Conservation (phyloP, 2,797 vertebrate genomes). For the Danio kyathit region DNA sequence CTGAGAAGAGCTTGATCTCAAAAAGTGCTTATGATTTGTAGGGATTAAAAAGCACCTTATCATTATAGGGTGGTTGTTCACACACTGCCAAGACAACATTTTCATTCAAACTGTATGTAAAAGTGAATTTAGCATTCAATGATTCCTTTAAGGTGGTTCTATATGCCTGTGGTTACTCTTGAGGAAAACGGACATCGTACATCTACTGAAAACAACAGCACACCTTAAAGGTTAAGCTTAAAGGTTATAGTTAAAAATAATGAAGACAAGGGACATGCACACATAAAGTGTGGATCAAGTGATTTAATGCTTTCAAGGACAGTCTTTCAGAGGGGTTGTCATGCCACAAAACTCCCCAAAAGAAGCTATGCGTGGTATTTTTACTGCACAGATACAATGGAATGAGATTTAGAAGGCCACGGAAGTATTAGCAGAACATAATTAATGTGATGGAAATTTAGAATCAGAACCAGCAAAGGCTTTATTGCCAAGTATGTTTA, state of each 20-base stretch:
- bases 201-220: background rate
- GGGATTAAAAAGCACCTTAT: too few species aligned
- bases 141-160: too few species aligned
- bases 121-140: too few species aligned
- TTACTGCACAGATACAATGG: slow-evolving; percentile 34
- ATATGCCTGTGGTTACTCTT: background rate
- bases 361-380: slow-evolving; percentile 55
- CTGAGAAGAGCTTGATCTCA: too few species aligned
- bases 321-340: slow-evolving; percentile 31
- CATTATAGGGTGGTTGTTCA: too few species aligned
- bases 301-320: background rate
- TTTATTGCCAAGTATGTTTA: too few species aligned
- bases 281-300: background rate
- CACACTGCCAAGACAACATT: too few species aligned
- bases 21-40: too few species aligned
- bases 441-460: background rate
- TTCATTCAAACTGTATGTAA: too few species aligned
- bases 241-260: background rate
- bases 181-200: background rate
- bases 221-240: background rate
- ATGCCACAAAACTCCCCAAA: slow-evolving; percentile 43
- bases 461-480: background rate
- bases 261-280: background rate
- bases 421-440: background rate
- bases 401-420: background rate